Conservation (phyloP, 1,140 invertebrate genomes). For the Oscheius sp. region DNA sequence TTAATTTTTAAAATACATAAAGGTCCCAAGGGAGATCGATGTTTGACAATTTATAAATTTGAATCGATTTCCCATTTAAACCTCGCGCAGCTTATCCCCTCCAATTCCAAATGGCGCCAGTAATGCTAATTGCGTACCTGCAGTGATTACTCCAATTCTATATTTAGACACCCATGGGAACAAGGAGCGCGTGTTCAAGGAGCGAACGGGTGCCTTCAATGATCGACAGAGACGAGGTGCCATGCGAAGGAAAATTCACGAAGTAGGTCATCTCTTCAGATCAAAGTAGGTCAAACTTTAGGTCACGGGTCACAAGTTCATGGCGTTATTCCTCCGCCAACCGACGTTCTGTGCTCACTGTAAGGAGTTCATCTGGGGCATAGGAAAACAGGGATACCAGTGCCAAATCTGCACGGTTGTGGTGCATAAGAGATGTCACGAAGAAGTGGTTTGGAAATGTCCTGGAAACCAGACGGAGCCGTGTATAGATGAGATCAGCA, state of each 20-base stretch:
- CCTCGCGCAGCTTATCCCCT: no score
- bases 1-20: no score
- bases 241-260: conserved; percentile 61
- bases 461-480: conserved; percentile 78
- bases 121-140: no score
- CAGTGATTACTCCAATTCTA: no score
- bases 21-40: no score
- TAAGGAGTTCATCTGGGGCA: conserved; percentile 98
- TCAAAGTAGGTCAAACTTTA: conserved; percentile 41
- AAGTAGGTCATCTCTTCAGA: conserved; percentile 32
- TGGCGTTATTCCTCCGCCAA: conserved; percentile 96
- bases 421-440: conserved; percentile 93
- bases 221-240: conserved; percentile 73
- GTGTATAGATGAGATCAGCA: conserved; percentile 65
- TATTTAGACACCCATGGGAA: conserved; percentile 53
- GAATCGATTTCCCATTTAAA: no score
- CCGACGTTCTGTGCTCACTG: conserved; percentile 82
- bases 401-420: conserved; percentile 98
- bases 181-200: conserved; percentile 59
- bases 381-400: conserved; percentile 99
- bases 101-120: no score
- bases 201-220: conserved; percentile 78
- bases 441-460: conserved; percentile 88
- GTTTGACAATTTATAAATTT: no score
- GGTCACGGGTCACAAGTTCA: conserved; percentile 98